These are phyloP conservation scores for Elephantulus edwardii DNA, from an alignment of 2,113 vertebrate species.

Conservation along the genomic window DNA sequence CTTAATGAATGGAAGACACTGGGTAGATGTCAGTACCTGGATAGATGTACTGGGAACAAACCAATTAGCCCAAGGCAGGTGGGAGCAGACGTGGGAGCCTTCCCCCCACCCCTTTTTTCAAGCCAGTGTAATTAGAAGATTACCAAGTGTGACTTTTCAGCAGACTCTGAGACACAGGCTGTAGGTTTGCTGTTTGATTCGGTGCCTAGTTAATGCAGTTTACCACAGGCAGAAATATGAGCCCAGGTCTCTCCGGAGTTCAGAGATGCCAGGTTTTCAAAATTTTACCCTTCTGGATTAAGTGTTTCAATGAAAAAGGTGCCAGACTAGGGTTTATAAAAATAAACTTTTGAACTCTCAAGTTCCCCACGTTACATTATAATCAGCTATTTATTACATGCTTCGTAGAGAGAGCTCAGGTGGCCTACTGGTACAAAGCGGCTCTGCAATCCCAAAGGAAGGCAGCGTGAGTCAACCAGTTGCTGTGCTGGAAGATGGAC, in stretches of 20 bases:
- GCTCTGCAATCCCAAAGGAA: no score
- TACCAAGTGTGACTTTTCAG: neutral
- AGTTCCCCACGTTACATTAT: neutral
- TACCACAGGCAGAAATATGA: neutral
- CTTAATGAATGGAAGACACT: conserved; percentile 61
- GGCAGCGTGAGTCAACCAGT: no score
- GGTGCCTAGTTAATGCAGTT: neutral
- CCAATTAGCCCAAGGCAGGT: neutral
- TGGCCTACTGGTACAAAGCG: no score
- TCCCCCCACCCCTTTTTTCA: neutral
- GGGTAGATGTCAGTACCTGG: conserved; percentile 80
- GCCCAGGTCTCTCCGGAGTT: neutral
- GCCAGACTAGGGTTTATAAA: neutral
- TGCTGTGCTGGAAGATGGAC: no score
- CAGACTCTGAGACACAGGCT: neutral
- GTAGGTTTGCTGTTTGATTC: neutral
- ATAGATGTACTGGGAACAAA: conserved; percentile 12
- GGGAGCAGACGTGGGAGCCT: neutral
- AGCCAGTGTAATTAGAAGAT: neutral
- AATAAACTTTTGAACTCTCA: neutral
- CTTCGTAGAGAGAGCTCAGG: no score
- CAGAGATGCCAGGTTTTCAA: neutral
- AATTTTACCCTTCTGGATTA: neutral
- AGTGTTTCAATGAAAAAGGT: conserved; percentile 19
- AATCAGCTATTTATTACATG: neutral